phyloP scores from a whole-genome alignment of 2,113 vertebrate genomes.

The Dromas ardeola region DNA sequence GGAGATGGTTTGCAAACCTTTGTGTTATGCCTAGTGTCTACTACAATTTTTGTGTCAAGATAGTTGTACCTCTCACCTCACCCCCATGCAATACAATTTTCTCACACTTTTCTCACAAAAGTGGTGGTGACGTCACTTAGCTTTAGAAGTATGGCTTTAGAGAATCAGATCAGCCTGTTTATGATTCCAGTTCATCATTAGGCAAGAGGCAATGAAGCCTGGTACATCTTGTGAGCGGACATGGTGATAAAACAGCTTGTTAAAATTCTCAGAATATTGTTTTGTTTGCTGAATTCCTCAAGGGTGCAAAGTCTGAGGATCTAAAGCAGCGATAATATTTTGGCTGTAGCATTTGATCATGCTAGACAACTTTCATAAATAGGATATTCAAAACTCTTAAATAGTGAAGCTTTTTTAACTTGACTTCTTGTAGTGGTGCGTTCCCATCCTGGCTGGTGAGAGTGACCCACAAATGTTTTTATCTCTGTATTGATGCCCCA shows the following conservation, averaged over 20 bases:
- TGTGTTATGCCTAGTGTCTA: background rate
- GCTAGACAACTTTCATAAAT: background rate
- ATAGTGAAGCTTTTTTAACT: background rate
- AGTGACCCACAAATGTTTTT: background rate
- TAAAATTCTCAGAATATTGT: background rate
- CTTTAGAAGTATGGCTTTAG: background rate
- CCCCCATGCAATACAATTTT: too few species aligned
- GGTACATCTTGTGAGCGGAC: background rate
- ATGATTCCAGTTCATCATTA: background rate
- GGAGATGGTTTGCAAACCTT: background rate
- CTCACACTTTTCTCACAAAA: background rate
- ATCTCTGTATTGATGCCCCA: background rate
- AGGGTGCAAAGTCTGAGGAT: background rate
- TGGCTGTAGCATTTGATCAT: background rate
- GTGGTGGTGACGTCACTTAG: background rate
- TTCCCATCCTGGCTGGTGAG: background rate
- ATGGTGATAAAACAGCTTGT: background rate
- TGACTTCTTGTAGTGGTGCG: background rate
- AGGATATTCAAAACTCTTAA: background rate
- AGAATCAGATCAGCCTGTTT: background rate
- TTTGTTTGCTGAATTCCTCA: background rate
- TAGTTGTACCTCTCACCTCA: background rate
- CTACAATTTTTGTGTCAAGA: background rate
- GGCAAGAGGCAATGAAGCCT: background rate
- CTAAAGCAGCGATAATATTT: background rate